Evolutionary conservation across 2,797 vertebrate species (phyloP).

Genomic region (Ptychadena robeensis): DNA sequence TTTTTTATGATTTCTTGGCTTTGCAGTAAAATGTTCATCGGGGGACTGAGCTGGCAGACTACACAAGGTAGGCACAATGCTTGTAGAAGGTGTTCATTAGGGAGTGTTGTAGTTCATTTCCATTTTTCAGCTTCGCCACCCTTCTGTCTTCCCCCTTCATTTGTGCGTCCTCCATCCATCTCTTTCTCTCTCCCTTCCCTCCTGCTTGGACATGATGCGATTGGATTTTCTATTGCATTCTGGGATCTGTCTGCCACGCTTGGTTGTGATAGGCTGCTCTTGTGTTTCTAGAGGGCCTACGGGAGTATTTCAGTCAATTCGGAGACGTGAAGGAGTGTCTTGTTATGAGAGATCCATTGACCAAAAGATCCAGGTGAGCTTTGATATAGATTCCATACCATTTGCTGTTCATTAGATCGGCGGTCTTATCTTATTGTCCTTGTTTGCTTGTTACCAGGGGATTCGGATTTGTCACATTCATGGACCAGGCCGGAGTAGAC

Average conservation of each 20-base stretch:
- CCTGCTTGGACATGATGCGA: constrained; percentile 38
- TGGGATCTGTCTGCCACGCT: constrained; percentile 35
- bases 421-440: neutral
- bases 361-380: constrained; percentile 94
- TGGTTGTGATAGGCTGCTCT: constrained; percentile 42
- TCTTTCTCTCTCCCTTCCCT: constrained; percentile 15
- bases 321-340: constrained; percentile 99
- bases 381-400: neutral
- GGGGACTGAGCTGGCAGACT: constrained; percentile 96
- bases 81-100: neutral
- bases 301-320: constrained; percentile 99
- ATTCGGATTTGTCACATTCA: constrained; percentile 97
- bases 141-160: constrained; percentile 32
- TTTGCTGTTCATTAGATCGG: neutral
- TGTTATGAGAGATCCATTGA: constrained; percentile 99
- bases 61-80: constrained; percentile 90
- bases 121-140: constrained; percentile 41
- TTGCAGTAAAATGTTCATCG: constrained; percentile 97
- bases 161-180: constrained; percentile 33
- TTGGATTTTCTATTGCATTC: constrained; percentile 48
- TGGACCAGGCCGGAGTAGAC: constrained; percentile 97
- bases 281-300: constrained; percentile 90
- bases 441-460: constrained; percentile 76
- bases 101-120: neutral
- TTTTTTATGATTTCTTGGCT: constrained; percentile 71